A percentile compares a stretch with the other conserved stretches of the same genome.
phyloP scores from a whole-genome alignment of 2,113 vertebrate genomes.

The Ramphastos sulfuratus region DNA sequence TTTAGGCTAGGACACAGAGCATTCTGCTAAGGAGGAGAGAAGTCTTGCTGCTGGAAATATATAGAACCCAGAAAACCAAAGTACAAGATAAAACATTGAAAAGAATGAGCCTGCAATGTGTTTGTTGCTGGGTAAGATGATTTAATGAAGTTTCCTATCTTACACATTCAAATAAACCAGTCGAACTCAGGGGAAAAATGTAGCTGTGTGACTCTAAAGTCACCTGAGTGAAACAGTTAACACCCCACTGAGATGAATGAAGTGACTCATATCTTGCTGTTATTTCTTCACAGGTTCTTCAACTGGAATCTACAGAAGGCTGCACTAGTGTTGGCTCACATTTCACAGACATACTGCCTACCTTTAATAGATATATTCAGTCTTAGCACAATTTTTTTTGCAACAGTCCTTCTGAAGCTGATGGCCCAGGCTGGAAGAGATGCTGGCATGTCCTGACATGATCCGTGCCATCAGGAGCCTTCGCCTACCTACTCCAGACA shows the following conservation, averaged over 20 bases:
- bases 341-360: not conserved
- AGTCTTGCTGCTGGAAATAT: not conserved
- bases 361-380: not conserved
- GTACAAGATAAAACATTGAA: not conserved
- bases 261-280: not conserved
- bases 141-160: not conserved
- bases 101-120: not conserved
- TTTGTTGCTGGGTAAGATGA: not conserved
- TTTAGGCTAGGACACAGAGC: not conserved
- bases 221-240: not conserved
- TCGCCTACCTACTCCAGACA: not conserved
- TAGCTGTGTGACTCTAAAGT: not conserved
- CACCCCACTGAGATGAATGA: not conserved
- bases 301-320: not conserved
- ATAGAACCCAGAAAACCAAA: not conserved
- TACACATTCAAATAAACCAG: not conserved
- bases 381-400: not conserved
- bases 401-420: not conserved
- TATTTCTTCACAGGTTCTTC: not conserved
- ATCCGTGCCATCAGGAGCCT: not conserved
- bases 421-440: not conserved
- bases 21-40: not conserved
- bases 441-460: not conserved
- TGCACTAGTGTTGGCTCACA: not conserved
- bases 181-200: not conserved